A percentile compares a stretch with the other conserved stretches of the same genome.
Evolutionary conservation across 2,113 vertebrate genomes (phyloP).

Genomic region (Lagopus leucura): DNA sequence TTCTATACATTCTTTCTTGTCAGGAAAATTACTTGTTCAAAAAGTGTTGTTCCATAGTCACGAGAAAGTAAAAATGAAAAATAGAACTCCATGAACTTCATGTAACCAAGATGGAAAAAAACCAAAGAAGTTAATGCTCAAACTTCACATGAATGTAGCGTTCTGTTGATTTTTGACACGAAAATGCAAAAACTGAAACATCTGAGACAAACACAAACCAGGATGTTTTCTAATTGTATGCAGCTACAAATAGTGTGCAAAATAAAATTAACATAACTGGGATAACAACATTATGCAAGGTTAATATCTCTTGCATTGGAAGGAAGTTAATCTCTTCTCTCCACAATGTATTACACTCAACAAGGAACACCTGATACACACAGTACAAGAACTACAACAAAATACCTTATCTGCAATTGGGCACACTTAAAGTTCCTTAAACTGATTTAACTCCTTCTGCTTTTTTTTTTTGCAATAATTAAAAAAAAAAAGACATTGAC

Average conservation of each 20-base stretch:
- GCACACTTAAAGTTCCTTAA: conserved; percentile 73
- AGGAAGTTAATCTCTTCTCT: conserved; percentile 43
- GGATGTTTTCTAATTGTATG: conserved; percentile 51
- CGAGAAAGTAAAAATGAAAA: conserved; percentile 36
- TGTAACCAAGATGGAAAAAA: conserved; percentile 19
- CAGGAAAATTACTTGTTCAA: conserved; percentile 73
- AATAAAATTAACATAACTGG: conserved; percentile 47
- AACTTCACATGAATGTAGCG: background rate
- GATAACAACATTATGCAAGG: conserved; percentile 47
- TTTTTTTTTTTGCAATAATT: conserved; percentile 55
- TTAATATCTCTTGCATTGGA: conserved; percentile 38
- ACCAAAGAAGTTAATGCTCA: background rate
- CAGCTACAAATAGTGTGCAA: conserved; percentile 77
- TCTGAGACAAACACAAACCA: conserved; percentile 67
- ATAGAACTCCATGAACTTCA: conserved; percentile 20
- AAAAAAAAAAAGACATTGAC: conserved; percentile 69
- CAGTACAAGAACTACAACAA: conserved; percentile 68
- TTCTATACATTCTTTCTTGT: conserved; percentile 87
- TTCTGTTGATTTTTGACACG: background rate
- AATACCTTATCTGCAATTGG: conserved; percentile 62
- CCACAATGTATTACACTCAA: conserved; percentile 64
- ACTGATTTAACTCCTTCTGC: conserved; percentile 69
- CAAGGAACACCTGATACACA: conserved; percentile 73
- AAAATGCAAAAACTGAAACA: conserved; percentile 28
- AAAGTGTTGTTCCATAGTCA: conserved; percentile 55